Evolutionary conservation across 2,113 vertebrate species (phyloP).

Genomic region (Scatophagus argus): DNA sequence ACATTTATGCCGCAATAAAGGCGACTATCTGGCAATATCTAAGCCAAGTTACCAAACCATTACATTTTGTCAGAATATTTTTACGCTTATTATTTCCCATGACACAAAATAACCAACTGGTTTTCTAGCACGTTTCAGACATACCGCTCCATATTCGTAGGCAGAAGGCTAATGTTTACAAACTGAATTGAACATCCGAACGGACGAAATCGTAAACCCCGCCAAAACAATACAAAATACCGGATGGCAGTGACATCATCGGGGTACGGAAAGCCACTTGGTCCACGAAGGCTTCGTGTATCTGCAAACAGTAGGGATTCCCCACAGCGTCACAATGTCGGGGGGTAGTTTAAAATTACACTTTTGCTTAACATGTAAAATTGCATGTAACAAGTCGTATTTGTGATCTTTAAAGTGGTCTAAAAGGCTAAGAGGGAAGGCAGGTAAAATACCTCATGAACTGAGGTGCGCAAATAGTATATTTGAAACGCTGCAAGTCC

Average conservation of each 20-base stretch:
- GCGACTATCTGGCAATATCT: neutral
- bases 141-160: conserved; percentile 73
- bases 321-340: too few relatives aligned
- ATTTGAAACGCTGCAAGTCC: too few relatives aligned
- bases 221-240: conserved; percentile 58
- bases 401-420: neutral
- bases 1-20: neutral
- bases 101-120: rapidly evolving
- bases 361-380: neutral
- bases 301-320: neutral
- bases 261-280: conserved; percentile 30
- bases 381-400: too few relatives aligned
- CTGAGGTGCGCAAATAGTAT: too few relatives aligned
- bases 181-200: neutral
- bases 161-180: neutral
- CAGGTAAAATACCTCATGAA: too few relatives aligned
- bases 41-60: neutral
- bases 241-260: conserved; percentile 1
- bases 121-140: neutral
- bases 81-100: too few relatives aligned
- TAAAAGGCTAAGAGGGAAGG: neutral
- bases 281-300: conserved; percentile 19
- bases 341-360: neutral
- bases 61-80: neutral
- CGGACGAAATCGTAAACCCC: conserved; percentile 9